These are phyloP conservation scores for Mustelus asterias DNA, from an alignment of 2,113 vertebrate species.

Conservation along the genomic window DNA sequence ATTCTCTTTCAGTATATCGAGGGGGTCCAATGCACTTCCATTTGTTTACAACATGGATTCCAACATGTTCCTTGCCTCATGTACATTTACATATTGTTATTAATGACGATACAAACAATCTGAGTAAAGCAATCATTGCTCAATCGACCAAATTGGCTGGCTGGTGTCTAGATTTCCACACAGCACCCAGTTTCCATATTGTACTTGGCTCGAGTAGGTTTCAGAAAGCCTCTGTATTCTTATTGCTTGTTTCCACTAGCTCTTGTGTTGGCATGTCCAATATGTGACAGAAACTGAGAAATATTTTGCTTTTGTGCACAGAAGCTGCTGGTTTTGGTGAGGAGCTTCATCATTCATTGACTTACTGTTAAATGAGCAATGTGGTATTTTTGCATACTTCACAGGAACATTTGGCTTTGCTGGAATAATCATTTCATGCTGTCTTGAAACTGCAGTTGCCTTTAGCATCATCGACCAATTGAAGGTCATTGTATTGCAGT, in stretches of 20 bases:
- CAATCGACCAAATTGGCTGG: background rate
- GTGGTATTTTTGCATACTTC: background rate
- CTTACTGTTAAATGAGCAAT: background rate
- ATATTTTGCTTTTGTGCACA: background rate
- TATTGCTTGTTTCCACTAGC: background rate
- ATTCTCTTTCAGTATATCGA: background rate
- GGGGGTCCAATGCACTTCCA: background rate
- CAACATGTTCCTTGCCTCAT: background rate
- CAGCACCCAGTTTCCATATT: background rate
- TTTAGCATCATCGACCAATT: background rate
- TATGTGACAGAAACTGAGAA: background rate
- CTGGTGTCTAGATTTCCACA: background rate
- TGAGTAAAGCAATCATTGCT: background rate
- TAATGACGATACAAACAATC: background rate
- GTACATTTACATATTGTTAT: background rate
- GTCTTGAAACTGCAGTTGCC: background rate
- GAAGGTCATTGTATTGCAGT: background rate
- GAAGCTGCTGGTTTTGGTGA: background rate
- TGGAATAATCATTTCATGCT: background rate
- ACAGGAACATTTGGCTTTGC: background rate
- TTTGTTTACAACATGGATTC: background rate
- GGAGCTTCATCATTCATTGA: background rate
- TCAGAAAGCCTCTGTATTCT: background rate
- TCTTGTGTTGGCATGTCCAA: background rate
- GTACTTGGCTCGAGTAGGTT: background rate